Evolutionary conservation across 1,140 invertebrate genomes (phyloP).

Genomic region (Drosophila eugracilis): DNA sequence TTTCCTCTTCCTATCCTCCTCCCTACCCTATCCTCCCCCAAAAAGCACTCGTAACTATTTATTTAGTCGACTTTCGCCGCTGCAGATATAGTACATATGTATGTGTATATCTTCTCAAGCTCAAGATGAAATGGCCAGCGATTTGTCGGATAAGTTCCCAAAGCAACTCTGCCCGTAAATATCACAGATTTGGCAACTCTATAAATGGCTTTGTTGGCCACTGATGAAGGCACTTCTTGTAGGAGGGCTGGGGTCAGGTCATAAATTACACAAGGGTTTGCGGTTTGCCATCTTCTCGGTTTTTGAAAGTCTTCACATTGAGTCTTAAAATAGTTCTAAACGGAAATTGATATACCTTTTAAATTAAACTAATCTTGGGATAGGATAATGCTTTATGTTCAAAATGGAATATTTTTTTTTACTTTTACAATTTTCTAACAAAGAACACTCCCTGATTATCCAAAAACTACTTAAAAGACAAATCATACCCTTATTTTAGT

Average conservation of each 20-base stretch:
- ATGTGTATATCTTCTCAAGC: constrained; percentile 40
- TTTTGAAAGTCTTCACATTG: neutral
- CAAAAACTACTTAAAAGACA: neutral
- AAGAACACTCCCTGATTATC: no score
- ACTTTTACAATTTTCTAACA: no score
- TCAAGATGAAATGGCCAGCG: constrained; percentile 42
- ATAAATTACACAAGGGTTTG: constrained; percentile 21
- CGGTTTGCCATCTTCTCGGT: no score
- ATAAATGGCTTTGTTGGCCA: constrained; percentile 14
- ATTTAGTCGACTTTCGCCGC: constrained; percentile 62
- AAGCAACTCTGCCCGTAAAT: constrained; percentile 26
- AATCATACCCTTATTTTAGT: neutral
- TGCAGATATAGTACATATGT: constrained; percentile 42
- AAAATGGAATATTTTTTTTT: no score
- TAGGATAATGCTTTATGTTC: neutral
- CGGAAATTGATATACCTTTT: constrained; percentile 11
- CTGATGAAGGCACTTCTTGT: constrained; percentile 22
- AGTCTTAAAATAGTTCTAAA: constrained; percentile 4
- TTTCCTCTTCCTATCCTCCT: no score
- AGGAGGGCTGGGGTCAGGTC: neutral
- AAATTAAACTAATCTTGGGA: constrained; percentile 2
- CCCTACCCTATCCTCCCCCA: no score
- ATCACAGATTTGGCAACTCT: constrained; percentile 25
- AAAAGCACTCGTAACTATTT: constrained; percentile 66
- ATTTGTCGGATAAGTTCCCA: constrained; percentile 33